These are phyloP conservation scores for Engraulis encrasicolus DNA, from an alignment of 2,113 vertebrate genomes.

Conservation along the genomic window DNA sequence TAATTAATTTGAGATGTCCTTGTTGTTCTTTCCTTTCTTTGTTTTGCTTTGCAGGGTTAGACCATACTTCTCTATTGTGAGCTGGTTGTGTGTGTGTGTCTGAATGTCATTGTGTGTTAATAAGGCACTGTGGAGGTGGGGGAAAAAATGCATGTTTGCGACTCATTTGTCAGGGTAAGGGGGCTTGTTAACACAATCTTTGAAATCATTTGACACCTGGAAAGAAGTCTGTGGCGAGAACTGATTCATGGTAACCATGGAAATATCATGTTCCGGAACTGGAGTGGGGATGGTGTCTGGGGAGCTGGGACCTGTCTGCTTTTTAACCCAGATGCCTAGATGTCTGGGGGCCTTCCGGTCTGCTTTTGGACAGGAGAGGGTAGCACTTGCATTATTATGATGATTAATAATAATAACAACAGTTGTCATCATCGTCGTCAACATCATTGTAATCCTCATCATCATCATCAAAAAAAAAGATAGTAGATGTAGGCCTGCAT, in stretches of 20 bases:
- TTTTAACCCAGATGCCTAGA: neutral
- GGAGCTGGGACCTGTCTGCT: neutral
- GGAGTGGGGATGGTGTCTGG: too few relatives aligned
- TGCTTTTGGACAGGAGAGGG: too few relatives aligned
- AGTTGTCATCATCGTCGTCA: too few relatives aligned
- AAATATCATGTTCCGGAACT: too few relatives aligned
- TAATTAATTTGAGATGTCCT: slow-evolving; percentile 49
- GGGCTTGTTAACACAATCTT: neutral
- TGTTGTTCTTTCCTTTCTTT: too few relatives aligned
- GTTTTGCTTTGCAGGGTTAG: too few relatives aligned
- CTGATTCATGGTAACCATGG: neutral
- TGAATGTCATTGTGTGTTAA: neutral
- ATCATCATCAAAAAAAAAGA: too few relatives aligned
- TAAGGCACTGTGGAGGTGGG: neutral
- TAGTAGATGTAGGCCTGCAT: too few relatives aligned
- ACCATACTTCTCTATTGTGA: too few relatives aligned
- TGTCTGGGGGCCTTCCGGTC: neutral
- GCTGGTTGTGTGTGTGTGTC: neutral
- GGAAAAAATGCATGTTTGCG: neutral
- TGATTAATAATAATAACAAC: too few relatives aligned
- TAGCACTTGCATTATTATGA: too few relatives aligned
- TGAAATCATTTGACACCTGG: neutral
- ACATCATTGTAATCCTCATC: too few relatives aligned
- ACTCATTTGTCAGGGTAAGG: neutral
- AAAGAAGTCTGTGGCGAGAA: neutral